Evolutionary conservation across 2,888 invertebrate species (phyloP).

Genomic region (Lumbricus terrestris): DNA sequence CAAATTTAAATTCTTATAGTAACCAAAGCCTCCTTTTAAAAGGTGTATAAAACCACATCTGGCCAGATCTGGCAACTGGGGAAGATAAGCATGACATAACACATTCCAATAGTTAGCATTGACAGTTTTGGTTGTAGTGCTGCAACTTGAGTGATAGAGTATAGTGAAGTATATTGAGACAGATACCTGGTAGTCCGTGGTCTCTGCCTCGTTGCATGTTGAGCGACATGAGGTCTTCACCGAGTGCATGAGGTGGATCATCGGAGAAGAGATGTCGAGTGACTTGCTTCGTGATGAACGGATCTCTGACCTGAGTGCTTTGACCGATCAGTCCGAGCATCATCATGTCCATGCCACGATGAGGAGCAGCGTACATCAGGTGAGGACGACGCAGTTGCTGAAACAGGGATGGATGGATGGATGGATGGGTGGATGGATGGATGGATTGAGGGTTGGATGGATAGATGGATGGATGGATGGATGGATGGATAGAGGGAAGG

Average conservation of each 20-base stretch:
- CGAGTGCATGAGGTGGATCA: constrained; percentile 34
- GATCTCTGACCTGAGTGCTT: constrained; percentile 25
- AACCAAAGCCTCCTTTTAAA: too few species aligned
- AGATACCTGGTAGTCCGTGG: constrained; percentile 73
- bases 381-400: constrained; percentile 92
- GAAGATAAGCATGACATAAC: too few species aligned
- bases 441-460: not conserved
- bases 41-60: too few species aligned
- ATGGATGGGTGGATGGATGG: not conserved
- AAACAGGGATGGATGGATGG: not conserved
- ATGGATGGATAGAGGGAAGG: not conserved
- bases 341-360: constrained; percentile 37
- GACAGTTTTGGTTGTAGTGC: too few species aligned
- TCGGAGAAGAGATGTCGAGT: constrained; percentile 36
- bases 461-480: not conserved
- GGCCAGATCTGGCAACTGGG: too few species aligned
- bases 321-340: constrained; percentile 39
- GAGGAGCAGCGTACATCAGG: constrained; percentile 68
- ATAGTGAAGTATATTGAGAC: not conserved
- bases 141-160: too few species aligned
- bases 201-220: constrained; percentile 87
- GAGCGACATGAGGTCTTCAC: constrained; percentile 77
- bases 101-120: too few species aligned
- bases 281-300: constrained; percentile 31
- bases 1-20: too few species aligned